Evolutionary conservation across 2,113 vertebrate species (phyloP), one percentile per base, ranked within the genome.

Genomic region (Tor tambroides): DNA sequence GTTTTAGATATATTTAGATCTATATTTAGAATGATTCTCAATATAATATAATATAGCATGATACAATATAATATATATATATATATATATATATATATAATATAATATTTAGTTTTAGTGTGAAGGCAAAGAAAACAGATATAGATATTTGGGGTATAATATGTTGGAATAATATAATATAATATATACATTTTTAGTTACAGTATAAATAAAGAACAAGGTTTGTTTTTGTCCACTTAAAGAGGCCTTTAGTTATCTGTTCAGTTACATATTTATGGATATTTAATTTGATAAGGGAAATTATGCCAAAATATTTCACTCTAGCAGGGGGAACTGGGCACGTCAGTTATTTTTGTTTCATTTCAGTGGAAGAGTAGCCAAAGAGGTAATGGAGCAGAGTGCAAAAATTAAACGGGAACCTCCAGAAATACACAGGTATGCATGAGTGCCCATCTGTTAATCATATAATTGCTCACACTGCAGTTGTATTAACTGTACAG

Each of bases 341-440:
- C 69, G 19, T 80, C 51, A 78, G 14, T 54, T 28, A 35, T 83
- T 83, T 54, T 74, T 56, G 63, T 84, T 91, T 91, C 92, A 86
- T 93, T 90, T 89, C 93, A 99, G 98, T 5, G 98, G 98, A 82
- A 95, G 97, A 5, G 98, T 99, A 28, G 98, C 98, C 3, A 99
- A 99, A 93, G 98, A 99, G 92, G 98, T 99, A 90, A 99, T 99
- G 97, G 98, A 99, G 91, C 97, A 97, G 80, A 99, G 98, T n/a
- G 97, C 98, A 93, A 99, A 98, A 96, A 99, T 99, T 94, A 99
- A 99, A 94, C 93, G 98, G 81, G 97, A 98, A 54, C 98, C 98
- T 8, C 98, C 98, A 0, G 98, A 99, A 95, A 99, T 99, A 87
- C 98, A 99, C 96, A 95, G 98, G 98, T 99, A 90, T 21, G 51